Evolutionary conservation across 2,113 vertebrate genomes (phyloP).

Genomic region (Pardalotus punctatus): DNA sequence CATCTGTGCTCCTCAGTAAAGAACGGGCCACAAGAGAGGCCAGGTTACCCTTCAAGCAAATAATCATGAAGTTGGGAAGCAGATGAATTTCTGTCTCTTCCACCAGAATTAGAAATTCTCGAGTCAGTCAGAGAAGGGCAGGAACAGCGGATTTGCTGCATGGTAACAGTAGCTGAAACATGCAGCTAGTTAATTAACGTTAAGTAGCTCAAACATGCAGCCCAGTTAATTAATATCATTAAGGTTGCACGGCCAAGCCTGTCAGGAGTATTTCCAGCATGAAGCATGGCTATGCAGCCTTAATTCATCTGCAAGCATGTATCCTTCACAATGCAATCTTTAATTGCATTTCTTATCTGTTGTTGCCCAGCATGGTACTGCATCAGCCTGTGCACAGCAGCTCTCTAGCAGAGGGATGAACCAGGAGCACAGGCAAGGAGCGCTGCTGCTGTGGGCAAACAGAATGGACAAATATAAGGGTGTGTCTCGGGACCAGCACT

Average conservation of each 20-base stretch:
- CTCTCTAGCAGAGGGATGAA: not conserved
- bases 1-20: not conserved
- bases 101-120: not conserved
- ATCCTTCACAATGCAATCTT: not conserved
- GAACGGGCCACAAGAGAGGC: constrained; percentile 7
- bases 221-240: not conserved
- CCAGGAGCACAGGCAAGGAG: not conserved
- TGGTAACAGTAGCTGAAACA: not conserved
- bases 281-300: not conserved
- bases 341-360: rapidly evolving
- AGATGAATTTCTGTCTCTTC: not conserved
- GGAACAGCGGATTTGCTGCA: not conserved
- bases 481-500: rapidly evolving
- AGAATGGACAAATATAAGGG: rapidly evolving
- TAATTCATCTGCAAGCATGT: not conserved
- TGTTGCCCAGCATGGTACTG: rapidly evolving
- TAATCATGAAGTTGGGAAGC: not conserved
- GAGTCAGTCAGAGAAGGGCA: not conserved
- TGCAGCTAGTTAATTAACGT: not conserved
- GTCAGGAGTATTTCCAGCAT: not conserved
- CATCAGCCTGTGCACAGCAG: not conserved
- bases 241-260: not conserved
- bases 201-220: not conserved
- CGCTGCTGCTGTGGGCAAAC: not conserved
- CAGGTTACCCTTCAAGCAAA: constrained; percentile 30